Conservation (phyloP, 2,113 vertebrate species). For the Gallinago media region DNA sequence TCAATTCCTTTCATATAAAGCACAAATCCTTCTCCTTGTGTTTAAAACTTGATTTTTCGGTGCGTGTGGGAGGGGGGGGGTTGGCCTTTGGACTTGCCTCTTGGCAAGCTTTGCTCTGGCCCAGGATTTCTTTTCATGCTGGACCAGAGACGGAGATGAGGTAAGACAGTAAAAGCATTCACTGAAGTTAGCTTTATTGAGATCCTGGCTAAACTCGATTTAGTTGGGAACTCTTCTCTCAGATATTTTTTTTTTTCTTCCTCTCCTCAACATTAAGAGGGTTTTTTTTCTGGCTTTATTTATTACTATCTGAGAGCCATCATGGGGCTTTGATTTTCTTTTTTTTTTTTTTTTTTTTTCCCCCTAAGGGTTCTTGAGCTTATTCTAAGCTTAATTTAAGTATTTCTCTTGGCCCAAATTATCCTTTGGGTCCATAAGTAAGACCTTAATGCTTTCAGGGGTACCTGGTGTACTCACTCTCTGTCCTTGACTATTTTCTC, state of each 20-base stretch:
- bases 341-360: no score
- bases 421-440: neutral
- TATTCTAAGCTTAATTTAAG: neutral
- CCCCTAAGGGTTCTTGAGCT: neutral
- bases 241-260: no score
- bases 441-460: neutral
- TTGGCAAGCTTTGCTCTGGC: neutral
- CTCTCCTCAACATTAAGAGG: neutral
- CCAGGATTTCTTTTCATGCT: neutral
- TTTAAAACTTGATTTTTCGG: neutral
- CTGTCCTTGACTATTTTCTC: neutral
- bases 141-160: neutral
- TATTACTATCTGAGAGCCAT: neutral
- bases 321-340: neutral
- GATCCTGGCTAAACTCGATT: neutral
- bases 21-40: rapidly evolving
- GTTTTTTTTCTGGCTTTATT: neutral
- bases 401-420: neutral
- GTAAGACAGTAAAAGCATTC: neutral
- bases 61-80: neutral
- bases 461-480: rapidly evolving
- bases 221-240: neutral
- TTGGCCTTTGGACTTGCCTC: neutral
- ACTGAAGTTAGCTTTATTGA: neutral
- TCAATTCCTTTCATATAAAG: neutral